These are phyloP conservation scores for Myotis myotis DNA, from an alignment of 2,797 vertebrate species.

Conservation along the genomic window DNA sequence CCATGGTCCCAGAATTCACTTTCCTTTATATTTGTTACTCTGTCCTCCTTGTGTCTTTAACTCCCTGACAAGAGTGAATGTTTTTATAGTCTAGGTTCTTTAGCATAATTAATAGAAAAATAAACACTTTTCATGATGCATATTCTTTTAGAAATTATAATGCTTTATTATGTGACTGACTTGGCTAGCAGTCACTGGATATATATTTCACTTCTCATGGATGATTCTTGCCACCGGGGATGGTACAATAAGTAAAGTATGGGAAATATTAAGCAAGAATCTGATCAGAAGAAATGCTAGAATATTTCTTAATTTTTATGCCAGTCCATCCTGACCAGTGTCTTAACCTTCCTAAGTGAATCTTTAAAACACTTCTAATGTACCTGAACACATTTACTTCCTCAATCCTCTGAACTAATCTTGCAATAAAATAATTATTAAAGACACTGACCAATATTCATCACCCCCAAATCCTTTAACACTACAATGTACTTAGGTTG, in stretches of 20 bases:
- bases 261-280: not conserved
- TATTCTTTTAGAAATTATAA: constrained; percentile 31
- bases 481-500: not conserved
- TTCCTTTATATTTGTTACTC: constrained; percentile 3
- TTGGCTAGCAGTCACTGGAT: not conserved
- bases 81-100: not conserved
- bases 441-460: not conserved
- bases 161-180: not conserved
- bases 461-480: not conserved
- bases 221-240: not conserved
- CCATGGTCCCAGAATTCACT: not conserved
- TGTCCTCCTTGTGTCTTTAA: not conserved
- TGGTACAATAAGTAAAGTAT: not conserved
- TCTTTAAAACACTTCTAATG: not conserved
- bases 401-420: not conserved
- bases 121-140: not conserved
- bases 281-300: not conserved
- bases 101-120: constrained; percentile 24
- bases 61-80: not conserved
- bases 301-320: not conserved
- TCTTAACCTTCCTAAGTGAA: not conserved
- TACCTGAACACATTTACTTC: not conserved
- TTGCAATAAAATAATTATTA: constrained; percentile 7
- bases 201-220: not conserved
- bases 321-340: not conserved